Evolutionary conservation across 2,797 vertebrate genomes (phyloP).

Genomic region (Falco peregrinus): DNA sequence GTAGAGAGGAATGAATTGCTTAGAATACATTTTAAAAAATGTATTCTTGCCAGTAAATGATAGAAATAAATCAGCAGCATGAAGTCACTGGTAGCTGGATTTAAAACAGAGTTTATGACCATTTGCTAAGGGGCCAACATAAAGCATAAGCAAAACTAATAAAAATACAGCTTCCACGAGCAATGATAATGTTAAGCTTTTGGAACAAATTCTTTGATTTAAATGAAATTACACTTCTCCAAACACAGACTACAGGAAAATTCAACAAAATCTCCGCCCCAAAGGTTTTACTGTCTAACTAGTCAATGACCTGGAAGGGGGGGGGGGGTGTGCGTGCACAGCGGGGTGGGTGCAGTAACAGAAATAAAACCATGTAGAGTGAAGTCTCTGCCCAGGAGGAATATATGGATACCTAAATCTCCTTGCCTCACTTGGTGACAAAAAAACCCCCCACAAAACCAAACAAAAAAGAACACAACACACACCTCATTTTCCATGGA

Average conservation of each 20-base stretch:
- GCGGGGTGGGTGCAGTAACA: not conserved
- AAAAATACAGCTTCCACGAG: slow-evolving; percentile 30
- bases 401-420: not conserved
- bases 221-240: not conserved
- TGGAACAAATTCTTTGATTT: slow-evolving; percentile 11
- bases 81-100: slow-evolving; percentile 48
- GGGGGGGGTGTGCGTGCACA: too few relatives aligned
- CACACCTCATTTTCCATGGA: not conserved
- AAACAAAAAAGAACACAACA: not conserved
- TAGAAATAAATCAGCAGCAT: slow-evolving; percentile 60
- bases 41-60: slow-evolving; percentile 56
- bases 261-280: not conserved
- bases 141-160: slow-evolving; percentile 55
- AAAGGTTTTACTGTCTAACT: not conserved
- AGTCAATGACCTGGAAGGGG: not conserved
- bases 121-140: slow-evolving; percentile 41
- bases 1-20: not conserved
- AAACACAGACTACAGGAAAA: not conserved
- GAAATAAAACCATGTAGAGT: not conserved
- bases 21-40: not conserved
- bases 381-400: not conserved
- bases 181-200: not conserved
- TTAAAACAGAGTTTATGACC: slow-evolving; percentile 55
- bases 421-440: not conserved
- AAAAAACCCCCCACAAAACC: not conserved